Evolutionary conservation across 2,797 vertebrate genomes (phyloP), one percentile per base, ranked within the genome.

Genomic region (Meda fulgida): DNA sequence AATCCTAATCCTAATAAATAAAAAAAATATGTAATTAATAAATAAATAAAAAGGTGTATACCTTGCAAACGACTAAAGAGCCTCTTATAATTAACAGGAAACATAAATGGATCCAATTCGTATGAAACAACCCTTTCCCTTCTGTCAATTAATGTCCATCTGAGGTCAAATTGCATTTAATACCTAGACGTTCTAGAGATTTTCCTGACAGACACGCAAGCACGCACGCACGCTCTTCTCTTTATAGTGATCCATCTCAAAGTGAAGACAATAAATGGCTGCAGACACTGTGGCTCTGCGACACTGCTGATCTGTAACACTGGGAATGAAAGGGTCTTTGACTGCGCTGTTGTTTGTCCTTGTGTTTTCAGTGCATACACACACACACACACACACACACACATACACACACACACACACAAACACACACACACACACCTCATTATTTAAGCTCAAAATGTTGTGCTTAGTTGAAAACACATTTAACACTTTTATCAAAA

Each of bases 171-270:
- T n/a, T n/a, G n/a, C n/a, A n/a, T n/a, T n/a, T n/a, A n/a, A n/a
- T n/a, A n/a, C n/a, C n/a, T 43, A 18, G 1, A 73, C 3, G 1
- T 31, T 73, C 26, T 21, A 73, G 26, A 21, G 18, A n/a, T n/a
- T n/a, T n/a, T n/a, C n/a, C n/a, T n/a, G n/a, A n/a, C n/a, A 58
- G 19, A 72, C 43, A 46, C 0, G 46, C 19, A 51, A 0, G n/a
- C 53, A 21, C 21, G 8, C 7, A 7, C 3, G 1, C 19, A n/a
- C n/a, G 23, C 36, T 40, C n/a, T 78, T 63, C 9, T 40, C 23
- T 78, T 14, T 76, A n/a, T 58, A 38, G 73, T 40, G 16, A 78
- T 63, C 36, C 36, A 63, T 78, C 55, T 78, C 3, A 78, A 63
- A n/a, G 18, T 63, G 55, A 18, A 63, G 34, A 13, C 36, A 29